Evolutionary conservation across 2,888 invertebrate species (phyloP).

Genomic region (Pseudococcus jackbeardsleyi): DNA sequence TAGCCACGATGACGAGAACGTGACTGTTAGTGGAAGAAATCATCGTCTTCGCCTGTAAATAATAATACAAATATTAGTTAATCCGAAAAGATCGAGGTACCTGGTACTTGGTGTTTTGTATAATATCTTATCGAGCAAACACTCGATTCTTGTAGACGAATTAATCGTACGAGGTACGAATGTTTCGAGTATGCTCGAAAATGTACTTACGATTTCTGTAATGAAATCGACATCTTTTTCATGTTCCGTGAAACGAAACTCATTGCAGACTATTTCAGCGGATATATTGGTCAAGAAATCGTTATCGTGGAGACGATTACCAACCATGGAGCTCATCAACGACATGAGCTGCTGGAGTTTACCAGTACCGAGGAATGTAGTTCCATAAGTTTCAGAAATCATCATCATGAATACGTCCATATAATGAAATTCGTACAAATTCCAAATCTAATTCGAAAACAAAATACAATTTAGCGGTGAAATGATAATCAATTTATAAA

Average conservation of each 20-base stretch:
- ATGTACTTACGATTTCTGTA: conserved; percentile 65
- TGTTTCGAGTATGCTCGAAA: not conserved
- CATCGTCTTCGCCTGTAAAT: conserved; percentile 57
- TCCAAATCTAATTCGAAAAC: conserved; percentile 65
- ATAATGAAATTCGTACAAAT: conserved; percentile 66
- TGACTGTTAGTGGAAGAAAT: conserved; percentile 65
- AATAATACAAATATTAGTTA: not conserved
- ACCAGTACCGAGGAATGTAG: conserved; percentile 66
- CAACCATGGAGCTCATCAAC: conserved; percentile 65
- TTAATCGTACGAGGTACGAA: not conserved
- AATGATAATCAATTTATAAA: not conserved
- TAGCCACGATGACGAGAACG: conserved; percentile 66
- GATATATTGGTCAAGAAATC: conserved; percentile 62
- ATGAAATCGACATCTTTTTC: conserved; percentile 66
- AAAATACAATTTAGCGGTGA: not conserved
- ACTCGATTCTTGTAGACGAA: not conserved
- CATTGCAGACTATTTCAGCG: conserved; percentile 65
- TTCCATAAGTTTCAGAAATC: conserved; percentile 66
- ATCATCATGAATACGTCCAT: conserved; percentile 66
- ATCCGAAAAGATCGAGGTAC: not conserved
- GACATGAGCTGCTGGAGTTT: conserved; percentile 66
- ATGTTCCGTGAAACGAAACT: conserved; percentile 66
- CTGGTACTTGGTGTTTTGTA: no score
- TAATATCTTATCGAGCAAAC: conserved; percentile 12
- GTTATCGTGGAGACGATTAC: conserved; percentile 66